Conservation (phyloP, 2,797 vertebrate genomes). For the Siniperca obscura region DNA sequence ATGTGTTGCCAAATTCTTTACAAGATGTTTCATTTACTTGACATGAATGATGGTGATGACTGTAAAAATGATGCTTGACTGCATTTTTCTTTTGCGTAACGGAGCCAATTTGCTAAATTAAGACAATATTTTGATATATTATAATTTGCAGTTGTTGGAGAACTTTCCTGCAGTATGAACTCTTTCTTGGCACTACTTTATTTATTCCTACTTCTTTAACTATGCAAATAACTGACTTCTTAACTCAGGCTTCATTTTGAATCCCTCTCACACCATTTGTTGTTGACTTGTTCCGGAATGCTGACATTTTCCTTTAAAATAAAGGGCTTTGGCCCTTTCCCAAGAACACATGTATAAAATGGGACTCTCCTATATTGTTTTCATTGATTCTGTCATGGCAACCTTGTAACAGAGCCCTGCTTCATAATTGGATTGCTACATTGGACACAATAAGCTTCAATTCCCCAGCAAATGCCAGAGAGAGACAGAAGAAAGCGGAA, state of each 20-base stretch:
- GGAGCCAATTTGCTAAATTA: constrained; percentile 8
- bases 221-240: constrained; percentile 39
- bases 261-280: neutral
- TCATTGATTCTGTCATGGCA: constrained; percentile 84
- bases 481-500: constrained; percentile 32
- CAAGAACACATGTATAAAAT: constrained; percentile 71
- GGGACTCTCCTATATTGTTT: constrained; percentile 79
- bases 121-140: neutral
- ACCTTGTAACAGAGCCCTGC: constrained; percentile 76
- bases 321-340: constrained; percentile 45
- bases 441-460: constrained; percentile 64
- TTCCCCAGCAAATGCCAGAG: constrained; percentile 39
- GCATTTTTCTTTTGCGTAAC: constrained; percentile 7
- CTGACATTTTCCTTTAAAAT: constrained; percentile 65
- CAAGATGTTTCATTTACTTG: constrained; percentile 19
- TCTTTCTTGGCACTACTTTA: constrained; percentile 1
- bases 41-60: constrained; percentile 22
- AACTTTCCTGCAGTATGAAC: constrained; percentile 5
- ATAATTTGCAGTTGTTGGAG: neutral
- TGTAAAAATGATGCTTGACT: constrained; percentile 3
- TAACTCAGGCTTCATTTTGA: constrained; percentile 28
- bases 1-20: constrained; percentile 36
- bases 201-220: constrained; percentile 11
- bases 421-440: constrained; percentile 81
- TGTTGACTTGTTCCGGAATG: constrained; percentile 48